phyloP scores from a whole-genome alignment of 92 coral and sea anemone species.

The Metridium senile region DNA sequence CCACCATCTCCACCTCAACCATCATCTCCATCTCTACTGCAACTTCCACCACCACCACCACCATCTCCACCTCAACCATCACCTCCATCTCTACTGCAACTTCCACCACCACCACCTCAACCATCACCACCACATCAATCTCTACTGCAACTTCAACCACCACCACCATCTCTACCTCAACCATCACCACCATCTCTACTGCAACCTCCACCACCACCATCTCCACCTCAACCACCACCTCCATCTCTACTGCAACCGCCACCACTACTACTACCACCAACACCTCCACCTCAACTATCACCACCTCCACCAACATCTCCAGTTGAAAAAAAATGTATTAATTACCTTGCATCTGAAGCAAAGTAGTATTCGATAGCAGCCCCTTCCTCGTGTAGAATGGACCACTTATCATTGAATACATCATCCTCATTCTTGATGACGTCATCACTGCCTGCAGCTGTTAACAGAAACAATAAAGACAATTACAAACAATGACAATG shows the following conservation, averaged over 20 bases:
- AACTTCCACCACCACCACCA: background rate
- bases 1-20: background rate
- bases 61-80: too few relatives aligned
- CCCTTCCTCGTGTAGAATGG: constrained; percentile 67
- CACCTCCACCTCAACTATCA: background rate
- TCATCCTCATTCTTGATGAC: constrained; percentile 34
- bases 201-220: background rate
- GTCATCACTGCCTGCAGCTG: constrained; percentile 6
- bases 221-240: too few relatives aligned
- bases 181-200: background rate
- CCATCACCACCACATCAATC: too few relatives aligned
- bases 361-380: constrained; percentile 91
- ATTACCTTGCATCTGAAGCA: constrained; percentile 98
- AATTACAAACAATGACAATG: background rate
- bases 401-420: constrained; percentile 33
- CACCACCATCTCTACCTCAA: background rate
- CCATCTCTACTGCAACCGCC: too few relatives aligned
- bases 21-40: background rate
- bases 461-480: background rate
- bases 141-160: too few relatives aligned
- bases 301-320: background rate
- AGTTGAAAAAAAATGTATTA: too few relatives aligned
- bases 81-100: too few relatives aligned
- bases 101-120: too few relatives aligned
- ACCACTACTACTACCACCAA: background rate